phyloP scores from a whole-genome alignment of 2,797 vertebrate genomes.

The Champsocephalus esox region DNA sequence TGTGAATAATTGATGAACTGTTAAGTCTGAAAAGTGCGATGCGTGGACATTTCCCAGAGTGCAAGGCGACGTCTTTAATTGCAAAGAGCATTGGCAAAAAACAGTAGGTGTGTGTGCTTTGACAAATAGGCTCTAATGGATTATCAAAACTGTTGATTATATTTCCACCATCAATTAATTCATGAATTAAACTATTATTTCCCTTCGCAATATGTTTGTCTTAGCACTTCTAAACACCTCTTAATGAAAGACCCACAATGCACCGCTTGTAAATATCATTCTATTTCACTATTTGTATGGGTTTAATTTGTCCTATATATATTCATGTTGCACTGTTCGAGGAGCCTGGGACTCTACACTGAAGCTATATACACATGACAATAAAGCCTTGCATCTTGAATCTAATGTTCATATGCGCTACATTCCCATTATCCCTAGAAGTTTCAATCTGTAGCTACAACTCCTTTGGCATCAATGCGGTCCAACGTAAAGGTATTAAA shows the following conservation, averaged over 20 bases:
- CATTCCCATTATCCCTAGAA: conserved; percentile 13
- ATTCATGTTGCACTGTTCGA: too few species aligned
- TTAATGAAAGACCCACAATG: background rate
- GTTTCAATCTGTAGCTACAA: conserved; percentile 7
- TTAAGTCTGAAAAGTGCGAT: background rate
- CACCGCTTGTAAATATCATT: too few species aligned
- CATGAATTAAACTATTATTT: background rate
- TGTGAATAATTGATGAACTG: too few species aligned
- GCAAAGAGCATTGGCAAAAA: background rate
- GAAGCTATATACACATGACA: too few species aligned
- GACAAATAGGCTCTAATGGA: background rate
- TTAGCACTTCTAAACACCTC: background rate
- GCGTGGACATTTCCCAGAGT: background rate
- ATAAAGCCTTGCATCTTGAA: too few species aligned
- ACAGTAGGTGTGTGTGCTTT: background rate
- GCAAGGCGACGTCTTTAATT: background rate
- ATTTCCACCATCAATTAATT: background rate
- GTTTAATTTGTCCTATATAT: too few species aligned
- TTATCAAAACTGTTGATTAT: background rate
- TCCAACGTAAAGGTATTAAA: conserved; percentile 35
- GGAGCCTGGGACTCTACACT: too few species aligned
- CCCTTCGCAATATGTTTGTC: background rate
- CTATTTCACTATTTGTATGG: too few species aligned
- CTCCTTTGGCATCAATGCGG: conserved; percentile 11
- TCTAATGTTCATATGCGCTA: background rate